Conservation (phyloP, 2,113 vertebrate genomes). For the Alligator mississippiensis region DNA sequence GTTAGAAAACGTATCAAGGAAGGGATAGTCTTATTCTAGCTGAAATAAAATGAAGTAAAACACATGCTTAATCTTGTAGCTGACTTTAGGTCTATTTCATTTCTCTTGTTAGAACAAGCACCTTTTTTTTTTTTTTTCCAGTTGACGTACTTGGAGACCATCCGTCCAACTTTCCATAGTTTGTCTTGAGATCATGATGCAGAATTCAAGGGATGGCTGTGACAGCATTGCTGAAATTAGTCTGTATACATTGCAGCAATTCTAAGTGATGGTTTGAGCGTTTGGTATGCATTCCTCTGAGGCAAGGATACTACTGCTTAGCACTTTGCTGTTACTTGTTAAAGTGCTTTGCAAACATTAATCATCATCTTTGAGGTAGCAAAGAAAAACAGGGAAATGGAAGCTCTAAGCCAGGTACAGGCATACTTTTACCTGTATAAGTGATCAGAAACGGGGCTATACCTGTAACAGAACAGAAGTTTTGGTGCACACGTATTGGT, state of each 20-base stretch:
- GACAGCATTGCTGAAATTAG: neutral
- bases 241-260: neutral
- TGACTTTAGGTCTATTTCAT: slow-evolving; percentile 8
- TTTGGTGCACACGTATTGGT: too few species aligned
- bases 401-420: neutral
- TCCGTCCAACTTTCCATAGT: slow-evolving; percentile 1
- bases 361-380: neutral
- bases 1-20: neutral
- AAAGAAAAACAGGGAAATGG: neutral
- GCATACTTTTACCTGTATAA: too few species aligned
- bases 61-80: slow-evolving; percentile 4
- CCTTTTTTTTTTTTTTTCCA: neutral
- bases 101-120: slow-evolving; percentile 33
- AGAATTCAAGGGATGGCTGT: neutral
- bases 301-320: neutral
- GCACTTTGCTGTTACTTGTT: neutral
- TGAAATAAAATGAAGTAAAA: slow-evolving; percentile 5
- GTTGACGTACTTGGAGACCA: too few species aligned
- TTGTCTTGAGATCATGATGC: neutral
- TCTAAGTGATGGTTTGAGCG: neutral
- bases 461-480: too few species aligned
- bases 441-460: too few species aligned
- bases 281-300: neutral
- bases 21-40: neutral
- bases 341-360: neutral